Percentiles rank a stretch among this genome's conserved stretches.
Conservation (phyloP, 2,888 invertebrate species). For the Philonicus albiceps region DNA sequence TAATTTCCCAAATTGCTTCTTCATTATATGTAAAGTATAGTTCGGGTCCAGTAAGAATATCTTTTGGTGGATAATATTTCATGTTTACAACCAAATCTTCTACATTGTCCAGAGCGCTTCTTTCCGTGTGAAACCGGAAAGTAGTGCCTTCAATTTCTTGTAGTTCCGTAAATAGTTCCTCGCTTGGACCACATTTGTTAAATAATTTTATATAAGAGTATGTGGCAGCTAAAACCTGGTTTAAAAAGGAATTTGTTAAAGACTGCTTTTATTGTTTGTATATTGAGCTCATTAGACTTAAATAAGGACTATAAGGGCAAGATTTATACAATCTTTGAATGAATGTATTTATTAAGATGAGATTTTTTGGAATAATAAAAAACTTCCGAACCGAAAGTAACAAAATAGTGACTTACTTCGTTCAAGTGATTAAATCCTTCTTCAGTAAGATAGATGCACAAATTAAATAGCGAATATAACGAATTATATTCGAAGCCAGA, state of each 20-base stretch:
- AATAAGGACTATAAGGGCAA: background rate
- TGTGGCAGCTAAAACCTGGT: slow-evolving; percentile 76
- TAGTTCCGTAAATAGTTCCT: slow-evolving; percentile 74
- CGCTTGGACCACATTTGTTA: slow-evolving; percentile 71
- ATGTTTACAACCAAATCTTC: slow-evolving; percentile 79
- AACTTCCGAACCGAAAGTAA: too few relatives aligned
- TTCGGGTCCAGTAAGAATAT: slow-evolving; percentile 79
- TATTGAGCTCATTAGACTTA: background rate
- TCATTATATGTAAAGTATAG: slow-evolving; percentile 81
- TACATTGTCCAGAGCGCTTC: slow-evolving; percentile 78
- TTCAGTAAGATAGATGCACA: slow-evolving; percentile 79
- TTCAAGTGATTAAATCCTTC: slow-evolving; percentile 76
- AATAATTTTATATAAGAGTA: slow-evolving; percentile 83
- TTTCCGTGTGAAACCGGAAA: slow-evolving; percentile 76
- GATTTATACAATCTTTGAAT: too few relatives aligned
- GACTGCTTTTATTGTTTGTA: background rate
- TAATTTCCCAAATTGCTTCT: slow-evolving; percentile 61
- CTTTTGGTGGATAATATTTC: slow-evolving; percentile 80
- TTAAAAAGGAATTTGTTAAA: background rate
- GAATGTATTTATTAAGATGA: too few relatives aligned
- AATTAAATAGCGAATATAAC: slow-evolving; percentile 77
- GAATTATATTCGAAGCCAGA: slow-evolving; percentile 82
- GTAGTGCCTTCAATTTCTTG: slow-evolving; percentile 78
- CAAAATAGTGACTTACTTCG: slow-evolving; percentile 63
- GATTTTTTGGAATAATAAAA: background rate